Base-by-base conservation (phyloP, 64 coral and sea anemone genomes). In the Pachyseris speciosa region DNA sequence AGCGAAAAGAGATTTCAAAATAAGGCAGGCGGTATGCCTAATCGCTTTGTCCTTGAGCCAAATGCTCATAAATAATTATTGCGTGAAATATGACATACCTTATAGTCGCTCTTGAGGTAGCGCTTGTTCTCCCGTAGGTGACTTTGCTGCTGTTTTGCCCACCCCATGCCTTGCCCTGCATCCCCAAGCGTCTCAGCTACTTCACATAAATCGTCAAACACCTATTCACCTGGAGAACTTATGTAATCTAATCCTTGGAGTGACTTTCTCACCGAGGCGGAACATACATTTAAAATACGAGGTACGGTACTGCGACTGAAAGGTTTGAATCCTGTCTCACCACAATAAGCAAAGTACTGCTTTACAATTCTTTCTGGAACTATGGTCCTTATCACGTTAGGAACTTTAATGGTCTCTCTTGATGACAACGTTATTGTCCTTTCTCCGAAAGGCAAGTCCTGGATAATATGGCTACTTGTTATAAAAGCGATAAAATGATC, bases 391-490 rank as follows among this genome's bases (percentile, higher is more conserved):
- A 74, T 48, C 20, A 74, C 39, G 41, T 74, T 74, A 2, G 71
- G 71, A 20, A 74, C 71, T 74, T 74, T 45, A 55, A 61, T 60
- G 28, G 60, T 47, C 8, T 47, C 64, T 65, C 42, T 83, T 65
- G 79, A 39, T 40, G 79, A 26, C 52, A 83, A 83, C 33, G 22
- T 69, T 47, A 85, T 13, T 30, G 63, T 34, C 26, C 16, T 63
- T 27, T 85, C 64, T 16, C 83, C 83, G 50, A 85, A 85, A 17
- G 83, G 83, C 59, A 85, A 32, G 45, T 85, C 83, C 33, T 85
- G 83, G 6, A 85, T 34, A 26, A 45, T 17, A 36, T 85, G 63
- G 34, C 37, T 3, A 42, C 83, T 85, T 27, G 83, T 70, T 19
- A 69, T 69, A 28, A 85, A 85, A 49, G 83, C 40, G 27, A 85